Percentiles rank a stretch among this genome's conserved stretches.
These are phyloP conservation scores for Oreochromis spilurus DNA, from an alignment of 2,113 vertebrate genomes.

Conservation along the genomic window DNA sequence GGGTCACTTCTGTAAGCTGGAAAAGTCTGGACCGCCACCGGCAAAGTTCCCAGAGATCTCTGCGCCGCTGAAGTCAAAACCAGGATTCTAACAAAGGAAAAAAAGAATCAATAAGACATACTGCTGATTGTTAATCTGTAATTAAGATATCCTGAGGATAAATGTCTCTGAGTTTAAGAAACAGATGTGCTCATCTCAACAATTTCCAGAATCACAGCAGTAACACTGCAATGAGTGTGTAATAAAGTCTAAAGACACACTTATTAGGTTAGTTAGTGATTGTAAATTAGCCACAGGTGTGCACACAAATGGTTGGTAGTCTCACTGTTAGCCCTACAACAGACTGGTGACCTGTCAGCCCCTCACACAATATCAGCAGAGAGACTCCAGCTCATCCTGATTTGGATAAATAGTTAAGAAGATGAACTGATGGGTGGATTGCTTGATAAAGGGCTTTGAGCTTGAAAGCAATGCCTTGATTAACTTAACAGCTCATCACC, in stretches of 20 bases:
- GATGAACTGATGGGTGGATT: background rate
- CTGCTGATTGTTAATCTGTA: background rate
- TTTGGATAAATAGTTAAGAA: background rate
- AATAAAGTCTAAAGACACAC: background rate
- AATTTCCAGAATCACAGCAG: background rate
- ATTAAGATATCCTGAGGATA: background rate
- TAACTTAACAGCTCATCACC: background rate
- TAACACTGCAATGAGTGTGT: background rate
- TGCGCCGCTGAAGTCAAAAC: slow-evolving; percentile 97
- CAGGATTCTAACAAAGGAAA: slow-evolving; percentile 82
- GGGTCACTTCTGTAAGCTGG: slow-evolving; percentile 77
- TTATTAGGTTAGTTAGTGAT: background rate
- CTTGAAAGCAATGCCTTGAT: background rate
- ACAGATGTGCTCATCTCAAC: background rate
- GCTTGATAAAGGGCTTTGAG: background rate
- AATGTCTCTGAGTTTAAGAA: background rate
- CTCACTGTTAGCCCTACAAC: background rate
- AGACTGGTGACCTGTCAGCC: background rate
- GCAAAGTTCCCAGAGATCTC: slow-evolving; percentile 96
- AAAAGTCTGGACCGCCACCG: slow-evolving; percentile 94
- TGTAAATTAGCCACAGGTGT: background rate
- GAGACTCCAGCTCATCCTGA: background rate
- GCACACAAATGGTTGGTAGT: background rate
- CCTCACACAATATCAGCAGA: background rate
- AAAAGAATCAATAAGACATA: background rate